Conservation (phyloP, 2,888 invertebrate genomes). For the Stenoptilia bipunctidactyla region DNA sequence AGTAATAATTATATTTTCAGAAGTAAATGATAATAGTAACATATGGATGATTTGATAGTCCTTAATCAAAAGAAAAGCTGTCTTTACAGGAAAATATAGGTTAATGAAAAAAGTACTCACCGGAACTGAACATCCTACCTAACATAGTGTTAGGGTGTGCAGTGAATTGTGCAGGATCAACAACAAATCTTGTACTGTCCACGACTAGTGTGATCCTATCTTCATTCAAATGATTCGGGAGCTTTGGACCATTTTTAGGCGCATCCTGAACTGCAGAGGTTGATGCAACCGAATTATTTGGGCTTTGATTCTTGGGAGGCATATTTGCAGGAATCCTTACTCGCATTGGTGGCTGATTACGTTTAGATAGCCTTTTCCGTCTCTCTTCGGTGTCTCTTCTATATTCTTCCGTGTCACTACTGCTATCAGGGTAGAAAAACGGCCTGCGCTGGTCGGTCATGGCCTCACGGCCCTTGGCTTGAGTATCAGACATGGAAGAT, state of each 20-base stretch:
- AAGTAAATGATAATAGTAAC: too few relatives aligned
- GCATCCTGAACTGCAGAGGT: constrained; percentile 41
- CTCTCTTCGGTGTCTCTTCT: constrained; percentile 77
- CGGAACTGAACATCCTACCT: constrained; percentile 97
- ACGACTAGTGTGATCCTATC: constrained; percentile 94
- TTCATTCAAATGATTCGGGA: constrained; percentile 57
- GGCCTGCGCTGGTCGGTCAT: constrained; percentile 45
- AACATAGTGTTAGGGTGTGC: constrained; percentile 99
- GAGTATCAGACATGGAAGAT: constrained; percentile 53
- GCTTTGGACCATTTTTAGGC: constrained; percentile 34
- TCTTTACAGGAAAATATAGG: too few relatives aligned
- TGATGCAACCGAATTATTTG: constrained; percentile 40
- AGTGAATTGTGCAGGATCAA: constrained; percentile 92
- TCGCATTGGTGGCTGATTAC: constrained; percentile 42
- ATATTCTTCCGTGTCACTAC: constrained; percentile 89
- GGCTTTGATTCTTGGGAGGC: constrained; percentile 48
- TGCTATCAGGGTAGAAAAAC: constrained; percentile 76
- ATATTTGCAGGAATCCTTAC: constrained; percentile 32
- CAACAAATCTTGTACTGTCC: constrained; percentile 90
- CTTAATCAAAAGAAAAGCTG: too few relatives aligned
- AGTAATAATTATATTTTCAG: too few relatives aligned
- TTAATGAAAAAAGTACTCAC: too few relatives aligned
- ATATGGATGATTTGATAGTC: too few relatives aligned
- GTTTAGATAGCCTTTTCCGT: constrained; percentile 64
- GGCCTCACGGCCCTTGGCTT: constrained; percentile 48